These are phyloP conservation scores for Bufo gargarizans DNA, from an alignment of 2,113 vertebrate species.

Conservation along the genomic window DNA sequence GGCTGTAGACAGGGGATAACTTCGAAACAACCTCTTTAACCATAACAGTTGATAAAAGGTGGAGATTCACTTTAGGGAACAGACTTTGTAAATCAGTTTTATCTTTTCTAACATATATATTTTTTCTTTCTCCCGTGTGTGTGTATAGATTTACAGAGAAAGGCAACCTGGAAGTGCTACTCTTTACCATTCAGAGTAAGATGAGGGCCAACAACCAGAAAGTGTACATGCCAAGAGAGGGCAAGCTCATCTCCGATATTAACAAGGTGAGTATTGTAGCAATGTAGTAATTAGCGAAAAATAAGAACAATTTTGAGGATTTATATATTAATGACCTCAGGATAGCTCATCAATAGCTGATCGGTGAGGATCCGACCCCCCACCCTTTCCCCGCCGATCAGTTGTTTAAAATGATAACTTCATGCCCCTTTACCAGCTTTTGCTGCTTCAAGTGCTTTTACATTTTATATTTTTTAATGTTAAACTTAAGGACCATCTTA, in stretches of 20 bases:
- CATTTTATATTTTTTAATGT: not conserved
- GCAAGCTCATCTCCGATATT: constrained; percentile 97
- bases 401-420: not conserved
- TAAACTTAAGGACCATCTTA: not conserved
- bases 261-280: constrained; percentile 82
- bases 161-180: constrained; percentile 93
- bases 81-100: not conserved
- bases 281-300: not conserved
- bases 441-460: not conserved
- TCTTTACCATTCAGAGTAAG: constrained; percentile 98
- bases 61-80: not conserved
- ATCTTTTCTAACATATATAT: not conserved
- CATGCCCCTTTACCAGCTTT: not conserved
- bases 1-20: too few relatives aligned
- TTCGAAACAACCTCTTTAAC: not conserved
- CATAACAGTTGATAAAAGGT: not conserved
- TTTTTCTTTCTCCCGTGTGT: not conserved
- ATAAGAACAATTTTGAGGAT: too few relatives aligned
- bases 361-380: too few relatives aligned
- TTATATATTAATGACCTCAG: too few relatives aligned
- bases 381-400: too few relatives aligned
- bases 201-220: constrained; percentile 99
- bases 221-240: constrained; percentile 95
- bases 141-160: constrained; percentile 91
- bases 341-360: too few relatives aligned